Evolutionary conservation across 2,797 vertebrate genomes (phyloP), one percentile per base, ranked within the genome.

Genomic region (Melanotaenia nigrans): DNA sequence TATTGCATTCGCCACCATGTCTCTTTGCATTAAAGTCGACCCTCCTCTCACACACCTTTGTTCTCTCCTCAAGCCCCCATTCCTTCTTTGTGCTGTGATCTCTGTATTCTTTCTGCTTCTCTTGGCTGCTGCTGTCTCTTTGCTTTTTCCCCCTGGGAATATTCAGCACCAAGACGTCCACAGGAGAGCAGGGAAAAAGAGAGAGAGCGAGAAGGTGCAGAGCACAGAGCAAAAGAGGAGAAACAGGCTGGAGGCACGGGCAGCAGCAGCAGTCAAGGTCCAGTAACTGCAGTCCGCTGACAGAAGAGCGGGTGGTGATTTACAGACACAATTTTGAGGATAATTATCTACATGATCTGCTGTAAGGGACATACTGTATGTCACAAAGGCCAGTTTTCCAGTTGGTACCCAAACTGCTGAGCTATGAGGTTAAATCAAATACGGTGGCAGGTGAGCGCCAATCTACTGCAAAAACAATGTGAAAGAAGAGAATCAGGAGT

Each of bases 291-390:
- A 58, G 0, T 65, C 73, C 40, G 58, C 84, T 69, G 75, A 82
- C 78, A 68, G 72, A 78, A 78, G 66, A 84, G 79, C 86, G 90
- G 90, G 75, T 87, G 88, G 77, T 82, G 85, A 88, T 87, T 89
- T 86, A 88, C 83, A 33, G 76, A 82, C 78, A 90, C 87, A 85
- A 87, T 92, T 88, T 85, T 53, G 38, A 72, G 64, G 87, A 90
- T 89, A 91, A 92, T 90, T 90, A 85, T 85, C 77, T 51, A 84
- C 84, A 85, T 85, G 79, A 89, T 87, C 63, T 65, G 75, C 77
- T 77, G 56, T 79, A 70, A 85, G 86, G 57, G 74, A 83, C 75
- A 79, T 71, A 30, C 30, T 30, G 30, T 30, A 74, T 60, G 76
- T 73, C 75, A 79, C 60, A 54, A 69, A 70, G 71, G 79, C 61